Percentiles rank a stretch among this genome's conserved stretches.
phyloP scores from a whole-genome alignment of 2,113 vertebrate species.

The Mus musculus region GRCm39 chr2:80002501-80003000 shows the following conservation, averaged over 20 bases:
- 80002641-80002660: background rate
- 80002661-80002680: background rate
- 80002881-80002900: background rate
- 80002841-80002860: background rate
- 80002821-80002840: background rate
- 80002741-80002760: background rate
- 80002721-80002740: background rate
- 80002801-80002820: background rate
- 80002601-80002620: constrained; percentile 6
- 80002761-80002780: background rate
- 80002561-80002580: background rate
- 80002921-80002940: background rate
- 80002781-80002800: background rate
- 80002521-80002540: background rate
- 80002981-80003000: background rate
- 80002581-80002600: background rate
- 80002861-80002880: constrained; percentile 48
- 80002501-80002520: background rate
- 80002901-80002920: background rate
- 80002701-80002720: background rate
- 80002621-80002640: background rate
- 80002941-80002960: background rate
- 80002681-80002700: background rate
- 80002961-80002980: background rate
- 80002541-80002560: background rate